Conservation (phyloP, 1,140 invertebrate species). For the Chrysomallon squamiferum region DNA sequence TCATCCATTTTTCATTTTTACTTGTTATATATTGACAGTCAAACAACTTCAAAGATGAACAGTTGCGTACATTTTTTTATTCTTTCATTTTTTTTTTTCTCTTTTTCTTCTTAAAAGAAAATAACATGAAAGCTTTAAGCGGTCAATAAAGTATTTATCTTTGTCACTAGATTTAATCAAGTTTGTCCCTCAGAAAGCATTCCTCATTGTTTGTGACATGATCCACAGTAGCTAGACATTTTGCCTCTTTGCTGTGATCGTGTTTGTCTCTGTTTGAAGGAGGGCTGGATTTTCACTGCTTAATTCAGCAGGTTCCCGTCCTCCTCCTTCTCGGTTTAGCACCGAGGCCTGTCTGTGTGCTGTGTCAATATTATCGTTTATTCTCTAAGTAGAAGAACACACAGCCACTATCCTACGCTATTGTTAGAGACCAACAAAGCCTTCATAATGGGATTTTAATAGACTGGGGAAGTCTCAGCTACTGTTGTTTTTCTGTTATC, state of each 20-base stretch:
- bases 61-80: no score
- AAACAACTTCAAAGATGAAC: no score
- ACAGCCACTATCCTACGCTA: background rate
- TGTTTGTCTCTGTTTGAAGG: conserved; percentile 1
- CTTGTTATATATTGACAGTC: no score
- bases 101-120: no score
- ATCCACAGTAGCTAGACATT: conserved; percentile 4
- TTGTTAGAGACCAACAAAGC: conserved; percentile 3
- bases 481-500: no score
- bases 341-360: background rate
- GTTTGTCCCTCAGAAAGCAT: background rate
- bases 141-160: conserved; percentile 4
- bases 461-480: background rate
- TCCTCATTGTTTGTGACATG: conserved; percentile 6
- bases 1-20: no score
- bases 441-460: conserved; percentile 1
- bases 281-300: background rate
- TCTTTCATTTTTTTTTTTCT: no score
- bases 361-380: conserved; percentile 4
- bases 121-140: background rate
- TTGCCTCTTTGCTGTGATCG: background rate
- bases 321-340: background rate
- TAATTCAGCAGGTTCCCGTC: conserved; percentile 6
- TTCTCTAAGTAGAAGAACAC: conserved; percentile 3
- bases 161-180: conserved; percentile 6